Percentiles rank a stretch among this genome's conserved stretches.
phyloP scores from a whole-genome alignment of 1,140 invertebrate genomes.

The Helicoverpa armigera region DNA sequence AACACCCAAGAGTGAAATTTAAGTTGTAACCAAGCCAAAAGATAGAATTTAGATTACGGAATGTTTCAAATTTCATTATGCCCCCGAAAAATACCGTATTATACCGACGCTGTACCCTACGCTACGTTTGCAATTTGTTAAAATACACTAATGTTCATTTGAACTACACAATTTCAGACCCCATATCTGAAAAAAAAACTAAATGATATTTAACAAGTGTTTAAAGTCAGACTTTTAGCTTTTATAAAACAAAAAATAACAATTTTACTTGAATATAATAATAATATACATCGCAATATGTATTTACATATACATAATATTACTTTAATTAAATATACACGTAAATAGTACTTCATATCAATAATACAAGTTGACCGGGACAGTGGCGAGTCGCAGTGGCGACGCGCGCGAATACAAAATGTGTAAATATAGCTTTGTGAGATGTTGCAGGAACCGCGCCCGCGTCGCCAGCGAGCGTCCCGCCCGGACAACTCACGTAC shows the following conservation, averaged over 20 bases:
- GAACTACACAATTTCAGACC: slow-evolving; percentile 80
- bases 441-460: slow-evolving; percentile 9
- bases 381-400: slow-evolving; percentile 25
- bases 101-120: slow-evolving; percentile 69
- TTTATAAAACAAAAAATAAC: slow-evolving; percentile 83
- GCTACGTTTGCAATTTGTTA: slow-evolving; percentile 72
- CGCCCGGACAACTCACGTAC: slow-evolving; percentile 68
- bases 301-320: slow-evolving; percentile 86
- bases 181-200: slow-evolving; percentile 70
- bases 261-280: slow-evolving; percentile 83
- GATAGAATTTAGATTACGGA: slow-evolving; percentile 73
- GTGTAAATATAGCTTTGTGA: slow-evolving; percentile 30
- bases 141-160: slow-evolving; percentile 76
- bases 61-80: slow-evolving; percentile 77
- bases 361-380: slow-evolving; percentile 65
- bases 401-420: background rate
- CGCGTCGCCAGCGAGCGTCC: slow-evolving; percentile 53
- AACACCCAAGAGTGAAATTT: slow-evolving; percentile 47
- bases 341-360: slow-evolving; percentile 83
- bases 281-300: slow-evolving; percentile 84
- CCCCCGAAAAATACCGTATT: slow-evolving; percentile 75
- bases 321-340: slow-evolving; percentile 82
- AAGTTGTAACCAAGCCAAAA: slow-evolving; percentile 52
- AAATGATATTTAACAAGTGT: slow-evolving; percentile 79
- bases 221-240: slow-evolving; percentile 85